phyloP scores from a whole-genome alignment of 1,140 invertebrate species.

The Oryzaephilus surinamensis region DNA sequence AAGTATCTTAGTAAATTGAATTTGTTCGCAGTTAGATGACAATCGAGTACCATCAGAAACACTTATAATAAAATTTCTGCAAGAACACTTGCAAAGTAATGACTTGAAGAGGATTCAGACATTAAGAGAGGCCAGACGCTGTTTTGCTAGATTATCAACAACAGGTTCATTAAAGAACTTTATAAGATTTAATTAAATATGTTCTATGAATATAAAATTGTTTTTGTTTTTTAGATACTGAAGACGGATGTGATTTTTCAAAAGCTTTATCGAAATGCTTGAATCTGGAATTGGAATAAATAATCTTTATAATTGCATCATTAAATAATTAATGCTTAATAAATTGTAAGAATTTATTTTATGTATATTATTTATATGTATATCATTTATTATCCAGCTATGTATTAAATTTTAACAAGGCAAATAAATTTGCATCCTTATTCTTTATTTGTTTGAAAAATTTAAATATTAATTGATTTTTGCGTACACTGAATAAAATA shows the following conservation, averaged over 20 bases:
- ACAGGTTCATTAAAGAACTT: slow-evolving; percentile 21
- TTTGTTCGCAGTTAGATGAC: slow-evolving; percentile 24
- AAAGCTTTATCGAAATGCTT: slow-evolving; percentile 24
- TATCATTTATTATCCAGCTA: too few relatives aligned
- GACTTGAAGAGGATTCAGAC: slow-evolving; percentile 25
- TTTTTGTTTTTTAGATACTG: slow-evolving; percentile 26
- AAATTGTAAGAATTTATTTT: neutral
- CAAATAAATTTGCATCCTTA: neutral
- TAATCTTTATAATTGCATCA: too few relatives aligned
- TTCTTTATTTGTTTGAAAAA: neutral
- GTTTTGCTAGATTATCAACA: slow-evolving; percentile 24
- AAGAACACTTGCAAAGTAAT: slow-evolving; percentile 20
- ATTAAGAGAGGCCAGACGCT: slow-evolving; percentile 23
- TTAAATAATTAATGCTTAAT: too few relatives aligned
- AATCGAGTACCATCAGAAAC: slow-evolving; percentile 27
- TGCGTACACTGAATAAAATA: too few relatives aligned
- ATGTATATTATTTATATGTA: neutral
- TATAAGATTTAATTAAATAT: neutral
- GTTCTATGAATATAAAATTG: too few relatives aligned
- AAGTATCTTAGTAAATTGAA: slow-evolving; percentile 3
- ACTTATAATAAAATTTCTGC: slow-evolving; percentile 26
- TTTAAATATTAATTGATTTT: too few relatives aligned
- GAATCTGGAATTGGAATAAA: slow-evolving; percentile 24
- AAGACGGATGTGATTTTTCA: slow-evolving; percentile 28
- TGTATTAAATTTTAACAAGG: slow-evolving; percentile 6